A percentile compares a stretch with the other conserved stretches of the same genome.
These are phyloP conservation scores for Rhodeus uyekii DNA, from an alignment of 2,797 vertebrate species.

Conservation along the genomic window DNA sequence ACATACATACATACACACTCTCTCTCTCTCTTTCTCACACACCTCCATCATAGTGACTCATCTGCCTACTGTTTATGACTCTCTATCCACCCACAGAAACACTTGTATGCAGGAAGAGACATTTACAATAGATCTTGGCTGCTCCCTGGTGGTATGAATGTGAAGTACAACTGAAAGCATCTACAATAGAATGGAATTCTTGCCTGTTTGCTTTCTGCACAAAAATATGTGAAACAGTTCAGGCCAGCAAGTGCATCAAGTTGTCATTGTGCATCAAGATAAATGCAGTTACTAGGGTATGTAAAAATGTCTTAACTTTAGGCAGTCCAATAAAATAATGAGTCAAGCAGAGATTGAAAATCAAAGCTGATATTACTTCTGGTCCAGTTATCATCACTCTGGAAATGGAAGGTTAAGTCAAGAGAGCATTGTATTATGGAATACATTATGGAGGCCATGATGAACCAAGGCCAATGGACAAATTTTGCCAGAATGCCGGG, in stretches of 20 bases:
- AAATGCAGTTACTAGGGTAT: not conserved
- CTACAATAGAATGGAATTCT: not conserved
- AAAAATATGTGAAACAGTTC: not conserved
- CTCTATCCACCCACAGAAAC: constrained; percentile 53
- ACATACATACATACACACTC: constrained; percentile 10
- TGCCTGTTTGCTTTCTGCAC: not conserved
- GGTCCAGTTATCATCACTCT: not conserved
- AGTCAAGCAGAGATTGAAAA: not conserved
- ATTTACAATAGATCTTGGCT: constrained; percentile 1
- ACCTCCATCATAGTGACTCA: constrained; percentile 64
- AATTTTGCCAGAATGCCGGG: too few species aligned
- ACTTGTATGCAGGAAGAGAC: not conserved
- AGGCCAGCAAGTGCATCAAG: not conserved
- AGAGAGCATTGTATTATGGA: not conserved
- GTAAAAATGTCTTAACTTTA: not conserved
- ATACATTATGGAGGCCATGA: too few species aligned
- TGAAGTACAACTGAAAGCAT: not conserved
- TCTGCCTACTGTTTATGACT: constrained; percentile 67
- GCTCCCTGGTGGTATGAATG: constrained; percentile 36
- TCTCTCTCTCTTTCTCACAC: not conserved
- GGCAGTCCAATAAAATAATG: not conserved
- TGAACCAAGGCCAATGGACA: too few species aligned
- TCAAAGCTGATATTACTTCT: not conserved
- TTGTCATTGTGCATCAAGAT: not conserved
- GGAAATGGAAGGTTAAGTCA: not conserved